Conservation (phyloP, 2,797 vertebrate species). For the Muscicapa comitata region DNA sequence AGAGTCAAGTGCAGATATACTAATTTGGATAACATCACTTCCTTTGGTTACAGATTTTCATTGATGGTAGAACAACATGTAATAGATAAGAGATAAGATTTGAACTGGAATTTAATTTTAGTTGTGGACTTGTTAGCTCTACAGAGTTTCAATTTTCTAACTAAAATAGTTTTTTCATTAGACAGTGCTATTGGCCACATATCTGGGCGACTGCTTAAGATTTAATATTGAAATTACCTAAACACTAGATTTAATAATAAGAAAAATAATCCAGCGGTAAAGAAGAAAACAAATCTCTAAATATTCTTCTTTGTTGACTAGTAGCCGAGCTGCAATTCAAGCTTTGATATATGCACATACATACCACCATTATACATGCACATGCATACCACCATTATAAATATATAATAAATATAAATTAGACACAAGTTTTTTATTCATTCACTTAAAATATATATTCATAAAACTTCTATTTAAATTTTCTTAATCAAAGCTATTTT, state of each 20-base stretch:
- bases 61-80: not conserved
- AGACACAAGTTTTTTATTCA: not conserved
- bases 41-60: not conserved
- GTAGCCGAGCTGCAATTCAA: not conserved
- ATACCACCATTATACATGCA: accelerated
- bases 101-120: not conserved
- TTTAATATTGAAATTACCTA: not conserved
- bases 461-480: not conserved
- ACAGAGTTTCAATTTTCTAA: not conserved
- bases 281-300: not conserved
- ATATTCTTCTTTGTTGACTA: not conserved
- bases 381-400: accelerated
- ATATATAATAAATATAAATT: not conserved
- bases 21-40: not conserved
- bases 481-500: slow-evolving; percentile 18
- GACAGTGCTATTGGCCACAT: accelerated
- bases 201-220: not conserved
- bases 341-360: not conserved
- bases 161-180: not conserved
- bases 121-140: not conserved
- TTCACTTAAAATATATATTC: not conserved
- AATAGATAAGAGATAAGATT: not conserved
- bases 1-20: not conserved
- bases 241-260: not conserved
- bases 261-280: not conserved